Base-by-base conservation (phyloP, 2,113 vertebrate species). In the Coreoperca whiteheadi region DNA sequence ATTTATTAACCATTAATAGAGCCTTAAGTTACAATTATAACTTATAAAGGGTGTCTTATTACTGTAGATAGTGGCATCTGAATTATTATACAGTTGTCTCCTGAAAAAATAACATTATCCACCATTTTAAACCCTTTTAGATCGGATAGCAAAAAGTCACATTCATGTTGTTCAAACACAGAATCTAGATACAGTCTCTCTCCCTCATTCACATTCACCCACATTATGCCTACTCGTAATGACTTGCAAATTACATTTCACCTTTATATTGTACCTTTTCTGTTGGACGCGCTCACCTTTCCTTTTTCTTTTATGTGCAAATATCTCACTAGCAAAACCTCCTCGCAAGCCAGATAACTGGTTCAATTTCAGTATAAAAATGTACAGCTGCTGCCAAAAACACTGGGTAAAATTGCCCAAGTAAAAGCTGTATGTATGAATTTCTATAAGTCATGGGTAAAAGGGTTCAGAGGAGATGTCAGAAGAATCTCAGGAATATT, bases 191-290 rank as follows among this genome's bases (percentile, higher is more conserved):
- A 20, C 12, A 25, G 39, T 59, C 53, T 64, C 61, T 64, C 54
- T 53, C 37, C 16, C 21, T 74, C 10, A 50, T 60, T 80, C 67
- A 16, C 43, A 72, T 61, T 76, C 20, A 48, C 18, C 8, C 8
- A 41, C 56, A 60, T 59, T 48, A 71, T 71, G 41, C 51, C 59
- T 43, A 65, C 21, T 56, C 25, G 53, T 67, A 67, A 66, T 63
- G 23, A 84, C 37, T 63, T 85, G 60, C 56, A 79, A 74, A 83
- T 81, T 83, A 77, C 63, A 72, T 9, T 7, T 79, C 65, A 82
- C 72, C 75, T 65, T 71, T 53, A 65, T 53, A 74, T 75, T 67
- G 15, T 4, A 28, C 51, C 7, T 73, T 50, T 61, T 48, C 48
- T 37, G 16, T 67, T 34, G 10, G 74, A 65, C 1, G 1, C 25